A percentile compares a stretch with the other conserved stretches of the same genome.
Conservation (phyloP, 2,888 invertebrate genomes). For the Drosophila dives region DNA sequence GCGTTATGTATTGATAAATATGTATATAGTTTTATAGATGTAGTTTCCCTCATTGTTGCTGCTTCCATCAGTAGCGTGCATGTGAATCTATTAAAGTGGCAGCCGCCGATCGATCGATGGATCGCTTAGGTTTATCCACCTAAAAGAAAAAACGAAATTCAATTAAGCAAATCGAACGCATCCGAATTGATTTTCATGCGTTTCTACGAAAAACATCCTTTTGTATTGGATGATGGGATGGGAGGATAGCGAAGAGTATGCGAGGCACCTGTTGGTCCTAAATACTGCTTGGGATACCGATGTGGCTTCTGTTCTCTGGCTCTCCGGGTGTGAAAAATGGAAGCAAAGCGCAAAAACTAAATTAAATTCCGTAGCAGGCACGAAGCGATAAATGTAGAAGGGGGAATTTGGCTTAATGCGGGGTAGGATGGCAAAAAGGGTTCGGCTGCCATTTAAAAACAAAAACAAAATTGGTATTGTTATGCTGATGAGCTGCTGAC, state of each 20-base stretch:
- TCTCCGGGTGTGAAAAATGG: slow-evolving; percentile 61
- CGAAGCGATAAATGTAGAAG: slow-evolving; percentile 22
- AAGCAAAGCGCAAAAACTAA: slow-evolving; percentile 40
- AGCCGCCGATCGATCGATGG: slow-evolving; percentile 47
- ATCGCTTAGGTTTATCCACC: slow-evolving; percentile 21
- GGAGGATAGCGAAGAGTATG: slow-evolving; percentile 33
- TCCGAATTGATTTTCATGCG: slow-evolving; percentile 64
- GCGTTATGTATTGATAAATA: slow-evolving; percentile 6
- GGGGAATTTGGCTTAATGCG: slow-evolving; percentile 36
- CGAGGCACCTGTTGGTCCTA: slow-evolving; percentile 52
- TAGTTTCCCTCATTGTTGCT: neutral
- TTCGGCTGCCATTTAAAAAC: slow-evolving; percentile 12
- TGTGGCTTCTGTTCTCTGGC: slow-evolving; percentile 12
- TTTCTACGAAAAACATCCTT: slow-evolving; percentile 68
- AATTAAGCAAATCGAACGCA: slow-evolving; percentile 78
- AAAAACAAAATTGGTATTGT: slow-evolving; percentile 27
- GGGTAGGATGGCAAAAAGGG: slow-evolving; percentile 51
- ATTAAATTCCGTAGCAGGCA: slow-evolving; percentile 45
- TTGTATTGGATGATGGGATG: slow-evolving; percentile 22
- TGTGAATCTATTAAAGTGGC: slow-evolving; percentile 72
- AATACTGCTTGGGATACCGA: slow-evolving; percentile 2
- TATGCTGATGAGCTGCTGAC: slow-evolving; percentile 69
- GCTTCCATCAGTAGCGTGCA: slow-evolving; percentile 48
- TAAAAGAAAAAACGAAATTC: slow-evolving; percentile 54
- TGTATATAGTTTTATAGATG: slow-evolving; percentile 14